Evolutionary conservation across 2,797 vertebrate genomes (phyloP).

Genomic region (Eulemur albifrons): DNA sequence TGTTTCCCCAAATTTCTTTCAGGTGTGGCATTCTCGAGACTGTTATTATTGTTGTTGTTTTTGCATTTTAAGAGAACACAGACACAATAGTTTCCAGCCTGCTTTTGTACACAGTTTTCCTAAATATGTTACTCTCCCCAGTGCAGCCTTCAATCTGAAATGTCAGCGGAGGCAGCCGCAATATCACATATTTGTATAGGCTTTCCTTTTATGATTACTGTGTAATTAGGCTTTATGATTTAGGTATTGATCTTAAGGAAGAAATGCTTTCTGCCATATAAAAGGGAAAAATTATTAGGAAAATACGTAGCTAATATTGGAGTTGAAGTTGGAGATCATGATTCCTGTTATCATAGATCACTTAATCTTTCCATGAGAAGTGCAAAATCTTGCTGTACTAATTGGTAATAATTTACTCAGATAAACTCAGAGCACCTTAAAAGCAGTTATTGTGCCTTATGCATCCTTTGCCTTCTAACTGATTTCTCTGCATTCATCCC

Average conservation of each 20-base stretch:
- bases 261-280: not conserved
- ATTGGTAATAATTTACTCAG: not conserved
- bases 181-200: not conserved
- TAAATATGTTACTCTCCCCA: not conserved
- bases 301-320: not conserved
- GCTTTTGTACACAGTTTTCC: not conserved
- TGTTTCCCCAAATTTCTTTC: constrained; percentile 13
- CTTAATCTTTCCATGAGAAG: not conserved
- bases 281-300: not conserved
- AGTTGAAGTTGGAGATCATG: not conserved
- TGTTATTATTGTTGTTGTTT: not conserved
- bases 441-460: not conserved
- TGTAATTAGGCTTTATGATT: not conserved
- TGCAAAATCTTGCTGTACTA: not conserved
- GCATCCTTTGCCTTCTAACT: not conserved
- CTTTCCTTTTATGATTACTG: not conserved
- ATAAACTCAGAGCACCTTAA: not conserved
- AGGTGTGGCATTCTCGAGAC: constrained; percentile 41
- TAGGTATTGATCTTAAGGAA: not conserved
- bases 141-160: not conserved
- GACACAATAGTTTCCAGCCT: not conserved
- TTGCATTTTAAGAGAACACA: constrained; percentile 30
- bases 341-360: not conserved
- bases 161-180: not conserved
- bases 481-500: not conserved